Evolutionary conservation across 2,797 vertebrate species (phyloP), one percentile per base, ranked within the genome.

Genomic region (Fratercula arctica): DNA sequence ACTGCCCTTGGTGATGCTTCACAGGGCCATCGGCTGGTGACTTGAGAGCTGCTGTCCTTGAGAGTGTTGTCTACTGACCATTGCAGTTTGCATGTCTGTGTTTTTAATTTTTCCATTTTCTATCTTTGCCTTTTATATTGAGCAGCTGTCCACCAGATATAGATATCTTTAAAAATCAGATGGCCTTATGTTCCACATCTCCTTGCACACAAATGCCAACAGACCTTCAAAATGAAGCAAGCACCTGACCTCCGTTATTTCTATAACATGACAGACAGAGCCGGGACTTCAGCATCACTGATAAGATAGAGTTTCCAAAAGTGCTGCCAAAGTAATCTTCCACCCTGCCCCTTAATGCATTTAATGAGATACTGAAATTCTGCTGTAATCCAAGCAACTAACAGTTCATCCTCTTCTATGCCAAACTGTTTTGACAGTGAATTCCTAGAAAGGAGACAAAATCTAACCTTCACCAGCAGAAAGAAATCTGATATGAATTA

Each of bases 401-500:
- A 76, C 67, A 87, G 35, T 29, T 96, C 73, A 84, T 81, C 48
- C 26, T 77, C 25, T 84, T 81, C 84, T 78, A 24, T 56, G 57
- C 25, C 69, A 84, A 93, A 87, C 72, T 93, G 41, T 84, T 90
- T 84, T 92, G 83, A 93, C 25, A 64, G 66, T n/a, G 39, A 86
- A 46, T 81, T 95, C 53, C 45, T 64, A 75, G 66, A 78, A 75
- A 92, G 57, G 53, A 35, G 41, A 84, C 31, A 86, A 96, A 95
- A 73, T 64, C 61, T 93, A 88, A 94, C 69, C 77, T 81, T 88
- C 57, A 53, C 13, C 19, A 81, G n/a, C 21, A 84, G 84, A 84
- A 77, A 68, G 53, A 72, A 81, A 73, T 66, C 7, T 50, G 75
- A 84, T 31, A 24, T 68, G 57, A 90, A 75, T 56, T 72, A 78